Conservation (phyloP, 2,113 vertebrate genomes). For the Tiliqua scincoides region DNA sequence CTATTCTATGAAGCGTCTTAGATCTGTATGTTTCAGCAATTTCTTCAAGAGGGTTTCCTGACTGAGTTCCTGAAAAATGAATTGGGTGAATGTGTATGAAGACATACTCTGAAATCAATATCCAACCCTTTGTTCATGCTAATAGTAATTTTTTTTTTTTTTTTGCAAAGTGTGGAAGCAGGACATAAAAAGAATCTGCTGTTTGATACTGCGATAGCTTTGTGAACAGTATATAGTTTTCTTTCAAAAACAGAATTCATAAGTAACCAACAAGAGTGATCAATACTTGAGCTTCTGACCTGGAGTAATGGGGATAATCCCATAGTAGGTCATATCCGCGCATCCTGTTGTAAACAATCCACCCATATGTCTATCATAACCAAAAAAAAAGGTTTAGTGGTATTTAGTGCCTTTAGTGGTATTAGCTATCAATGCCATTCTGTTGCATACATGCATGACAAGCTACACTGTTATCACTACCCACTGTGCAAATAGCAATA, state of each 20-base stretch:
- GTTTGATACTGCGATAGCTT: background rate
- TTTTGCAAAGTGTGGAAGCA: background rate
- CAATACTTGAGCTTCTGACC: background rate
- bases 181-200: background rate
- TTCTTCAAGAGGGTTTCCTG: background rate
- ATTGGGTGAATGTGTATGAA: background rate
- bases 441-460: background rate
- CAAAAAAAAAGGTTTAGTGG: too few relatives aligned
- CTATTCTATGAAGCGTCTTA: background rate
- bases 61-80: background rate
- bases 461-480: background rate
- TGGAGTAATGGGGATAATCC: background rate
- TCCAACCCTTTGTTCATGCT: background rate
- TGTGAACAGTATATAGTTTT: background rate
- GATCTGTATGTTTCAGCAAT: background rate
- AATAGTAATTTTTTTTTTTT: background rate
- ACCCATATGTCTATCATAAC: background rate
- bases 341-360: background rate
- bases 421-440: background rate
- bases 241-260: too few relatives aligned
- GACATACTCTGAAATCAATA: too few relatives aligned
- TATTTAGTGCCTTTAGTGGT: background rate
- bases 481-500: background rate
- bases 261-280: background rate
- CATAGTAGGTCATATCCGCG: background rate